Base-by-base conservation (phyloP, 2,888 invertebrate species). In the Zeuzera pyrina region DNA sequence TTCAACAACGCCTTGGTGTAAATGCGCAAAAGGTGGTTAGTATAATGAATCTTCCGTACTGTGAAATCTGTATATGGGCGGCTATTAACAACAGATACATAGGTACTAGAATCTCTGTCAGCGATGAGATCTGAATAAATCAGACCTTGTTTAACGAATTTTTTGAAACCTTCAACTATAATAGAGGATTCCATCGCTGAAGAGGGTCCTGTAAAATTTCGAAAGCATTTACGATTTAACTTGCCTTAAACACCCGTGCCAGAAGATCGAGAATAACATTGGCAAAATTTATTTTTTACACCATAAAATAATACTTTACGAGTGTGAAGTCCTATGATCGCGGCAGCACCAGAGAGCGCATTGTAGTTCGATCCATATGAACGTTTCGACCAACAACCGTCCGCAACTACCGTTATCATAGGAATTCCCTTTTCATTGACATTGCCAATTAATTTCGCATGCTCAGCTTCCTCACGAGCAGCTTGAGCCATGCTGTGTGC, bases 261-360 rank as follows among this genome's bases (percentile, higher is more conserved):
- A n/a, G n/a, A n/a, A 29, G 31, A 31, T 29, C 38, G 29, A n/a
- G 38, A 31, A 34, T 34, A 38, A 15, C 34, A 22, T 13, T 19
- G n/a, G 32, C 31, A 34, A 19, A 29, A 38, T 26, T 38, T 34
- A 15, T 34, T 31, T 30, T 34, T 34, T 8, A 36, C 16, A 3
- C 36, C 36, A 7, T 33, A 22, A 28, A 23, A 33, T 24, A 36
- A 34, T 16, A 36, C 33, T 29, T 36, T 34, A 10, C 29, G 15
- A 25, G 22, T 25, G 25, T 34, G 11, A 10, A 31, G 13, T 5
- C 34, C 34, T 15, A 37, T 31, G 11, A 34, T 34, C 19, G 31
- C 31, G 12, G 35, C 38, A 5, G 38, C 35, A 30, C 38, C 34
- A 19, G 34, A 38, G 14, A 32, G 15, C 26, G 36, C 33, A 12